Evolutionary conservation across 2,888 invertebrate species (phyloP).

Genomic region (Subacronicta megacephala): DNA sequence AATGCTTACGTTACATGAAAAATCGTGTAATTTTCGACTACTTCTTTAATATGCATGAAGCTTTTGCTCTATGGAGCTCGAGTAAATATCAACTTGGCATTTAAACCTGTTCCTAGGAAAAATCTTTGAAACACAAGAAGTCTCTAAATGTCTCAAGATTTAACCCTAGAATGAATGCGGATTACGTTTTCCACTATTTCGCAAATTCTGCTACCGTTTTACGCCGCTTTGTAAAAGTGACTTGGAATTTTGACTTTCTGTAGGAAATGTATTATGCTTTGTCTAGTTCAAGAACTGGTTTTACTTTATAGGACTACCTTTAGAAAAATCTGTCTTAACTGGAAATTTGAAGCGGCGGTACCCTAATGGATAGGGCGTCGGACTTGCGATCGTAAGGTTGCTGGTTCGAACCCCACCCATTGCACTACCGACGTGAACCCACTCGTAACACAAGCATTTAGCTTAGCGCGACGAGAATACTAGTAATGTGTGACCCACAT

Average conservation of each 20-base stretch:
- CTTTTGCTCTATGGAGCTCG: conserved; percentile 1
- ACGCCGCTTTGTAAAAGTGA: conserved; percentile 3
- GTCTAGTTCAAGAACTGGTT: no score
- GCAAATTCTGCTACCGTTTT: background rate
- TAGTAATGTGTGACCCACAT: no score
- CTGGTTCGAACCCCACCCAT: no score
- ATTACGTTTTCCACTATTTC: conserved; percentile 13
- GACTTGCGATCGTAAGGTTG: no score
- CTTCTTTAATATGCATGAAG: conserved; percentile 26
- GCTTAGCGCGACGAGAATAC: no score
- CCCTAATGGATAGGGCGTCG: no score
- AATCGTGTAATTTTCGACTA: background rate
- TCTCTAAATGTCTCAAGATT: conserved; percentile 22
- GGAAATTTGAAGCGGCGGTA: no score
- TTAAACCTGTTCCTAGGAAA: conserved; percentile 25
- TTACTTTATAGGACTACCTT: no score
- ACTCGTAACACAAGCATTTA: no score
- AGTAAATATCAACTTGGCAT: conserved; percentile 20
- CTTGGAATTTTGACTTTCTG: background rate
- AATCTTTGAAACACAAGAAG: conserved; percentile 29
- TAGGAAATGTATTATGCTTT: background rate
- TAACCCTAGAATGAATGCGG: conserved; percentile 15
- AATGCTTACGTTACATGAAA: no score
- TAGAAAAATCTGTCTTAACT: no score
- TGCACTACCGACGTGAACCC: no score